Conservation (phyloP, 2,113 vertebrate genomes). For the Morone saxatilis region DNA sequence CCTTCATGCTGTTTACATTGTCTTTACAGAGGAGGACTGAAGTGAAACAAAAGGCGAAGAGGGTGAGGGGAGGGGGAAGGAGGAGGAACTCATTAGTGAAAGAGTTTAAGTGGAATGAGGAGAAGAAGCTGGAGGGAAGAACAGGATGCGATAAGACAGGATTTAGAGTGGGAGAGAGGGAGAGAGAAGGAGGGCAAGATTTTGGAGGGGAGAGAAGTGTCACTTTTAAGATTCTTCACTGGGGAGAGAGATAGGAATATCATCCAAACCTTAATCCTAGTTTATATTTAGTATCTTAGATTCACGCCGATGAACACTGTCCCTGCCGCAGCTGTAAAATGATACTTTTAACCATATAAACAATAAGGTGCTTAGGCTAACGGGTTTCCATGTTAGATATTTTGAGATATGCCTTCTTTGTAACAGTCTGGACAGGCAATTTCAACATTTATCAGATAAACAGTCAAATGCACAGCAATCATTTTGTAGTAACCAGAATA, state of each 20-base stretch:
- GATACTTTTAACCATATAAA: neutral
- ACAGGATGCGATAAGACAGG: constrained; percentile 73
- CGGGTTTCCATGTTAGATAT: neutral
- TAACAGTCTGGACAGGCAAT: neutral
- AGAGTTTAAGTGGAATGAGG: constrained; percentile 81
- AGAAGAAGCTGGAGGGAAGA: constrained; percentile 75
- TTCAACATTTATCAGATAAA: neutral
- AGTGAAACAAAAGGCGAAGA: constrained; percentile 37
- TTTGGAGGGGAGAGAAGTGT: constrained; percentile 62
- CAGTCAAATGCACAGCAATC: neutral
- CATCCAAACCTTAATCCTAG: constrained; percentile 60
- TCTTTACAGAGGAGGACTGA: constrained; percentile 7
- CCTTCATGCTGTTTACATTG: neutral
- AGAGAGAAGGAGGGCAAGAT: constrained; percentile 45
- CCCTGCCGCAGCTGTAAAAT: neutral
- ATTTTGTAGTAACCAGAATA: neutral
- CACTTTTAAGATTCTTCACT: constrained; percentile 68
- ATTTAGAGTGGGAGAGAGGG: constrained; percentile 62
- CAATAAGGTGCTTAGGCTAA: neutral
- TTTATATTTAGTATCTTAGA: constrained; percentile 63
- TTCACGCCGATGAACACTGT: constrained; percentile 32
- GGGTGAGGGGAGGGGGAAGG: neutral
- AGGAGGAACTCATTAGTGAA: constrained; percentile 75
- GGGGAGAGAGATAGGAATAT: constrained; percentile 36
- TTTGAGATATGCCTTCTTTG: no score